Evolutionary conservation across 2,888 invertebrate genomes (phyloP).

Genomic region (Xanthorhoe spadicearia): DNA sequence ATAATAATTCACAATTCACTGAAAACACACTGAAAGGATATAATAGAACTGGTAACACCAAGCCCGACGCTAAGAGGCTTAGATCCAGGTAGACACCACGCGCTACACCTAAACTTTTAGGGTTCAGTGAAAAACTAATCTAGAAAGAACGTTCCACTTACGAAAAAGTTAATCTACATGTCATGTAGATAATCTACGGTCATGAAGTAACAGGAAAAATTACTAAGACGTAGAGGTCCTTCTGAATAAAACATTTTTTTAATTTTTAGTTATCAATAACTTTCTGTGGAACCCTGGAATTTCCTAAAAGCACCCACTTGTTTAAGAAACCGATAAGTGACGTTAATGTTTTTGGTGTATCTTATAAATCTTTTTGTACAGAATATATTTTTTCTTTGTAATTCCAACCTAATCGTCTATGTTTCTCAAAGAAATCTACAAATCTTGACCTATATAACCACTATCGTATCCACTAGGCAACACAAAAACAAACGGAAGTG

Average conservation of each 20-base stretch:
- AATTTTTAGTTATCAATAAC: too few relatives aligned
- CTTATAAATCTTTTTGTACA: too few relatives aligned
- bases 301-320: too few relatives aligned
- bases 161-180: too few relatives aligned
- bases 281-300: too few relatives aligned
- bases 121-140: neutral
- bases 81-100: neutral
- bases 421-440: neutral
- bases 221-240: too few relatives aligned
- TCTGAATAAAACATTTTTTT: too few relatives aligned
- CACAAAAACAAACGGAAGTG: slow-evolving; percentile 27
- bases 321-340: too few relatives aligned
- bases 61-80: neutral
- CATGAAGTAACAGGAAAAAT: too few relatives aligned
- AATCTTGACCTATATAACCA: slow-evolving; percentile 20
- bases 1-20: neutral
- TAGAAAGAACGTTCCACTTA: neutral
- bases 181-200: too few relatives aligned
- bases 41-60: neutral
- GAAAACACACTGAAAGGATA: neutral
- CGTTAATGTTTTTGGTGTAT: too few relatives aligned
- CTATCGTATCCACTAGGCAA: slow-evolving; percentile 18
- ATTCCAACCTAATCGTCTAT: neutral
- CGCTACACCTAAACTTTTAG: neutral
- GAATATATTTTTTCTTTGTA: too few relatives aligned